Evolutionary conservation across 2,888 invertebrate species (phyloP).

Genomic region (Caenorhabditis becei): DNA sequence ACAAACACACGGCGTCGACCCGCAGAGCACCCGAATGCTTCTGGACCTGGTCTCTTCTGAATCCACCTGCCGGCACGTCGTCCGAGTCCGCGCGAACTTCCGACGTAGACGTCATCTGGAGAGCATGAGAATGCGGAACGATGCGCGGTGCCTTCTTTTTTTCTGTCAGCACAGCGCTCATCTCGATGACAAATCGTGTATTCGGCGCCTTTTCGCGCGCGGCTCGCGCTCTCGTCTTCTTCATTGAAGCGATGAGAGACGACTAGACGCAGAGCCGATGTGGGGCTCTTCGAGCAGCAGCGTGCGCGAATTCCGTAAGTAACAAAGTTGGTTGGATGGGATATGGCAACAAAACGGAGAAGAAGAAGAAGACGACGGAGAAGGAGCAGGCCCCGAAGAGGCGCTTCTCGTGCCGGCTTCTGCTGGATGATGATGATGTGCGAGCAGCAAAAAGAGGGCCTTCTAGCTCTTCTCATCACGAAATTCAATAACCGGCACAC

Average conservation of each 20-base stretch:
- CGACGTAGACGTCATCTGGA: neutral
- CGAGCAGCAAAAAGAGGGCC: slow-evolving; percentile 19
- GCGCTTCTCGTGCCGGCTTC: slow-evolving; percentile 20
- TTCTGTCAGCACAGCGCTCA: slow-evolving; percentile 46
- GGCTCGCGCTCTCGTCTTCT: slow-evolving; percentile 31
- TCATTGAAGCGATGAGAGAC: slow-evolving; percentile 29
- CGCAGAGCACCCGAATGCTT: neutral
- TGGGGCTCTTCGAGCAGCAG: slow-evolving; percentile 13
- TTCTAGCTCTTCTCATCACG: slow-evolving; percentile 27
- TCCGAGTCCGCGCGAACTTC: neutral
- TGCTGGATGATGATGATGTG: slow-evolving; percentile 26
- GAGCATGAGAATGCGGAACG: slow-evolving; percentile 5
- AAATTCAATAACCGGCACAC: slow-evolving; percentile 21
- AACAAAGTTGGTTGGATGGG: slow-evolving; percentile 44
- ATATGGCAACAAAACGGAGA: slow-evolving; percentile 45
- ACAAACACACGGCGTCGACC: neutral
- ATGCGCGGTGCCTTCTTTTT: neutral
- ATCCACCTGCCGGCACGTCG: neutral
- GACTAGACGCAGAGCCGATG: slow-evolving; percentile 9
- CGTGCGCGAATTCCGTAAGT: slow-evolving; percentile 42
- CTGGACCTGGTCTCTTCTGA: neutral
- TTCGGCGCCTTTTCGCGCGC: slow-evolving; percentile 49
- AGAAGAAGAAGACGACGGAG: slow-evolving; percentile 4
- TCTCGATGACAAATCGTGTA: slow-evolving; percentile 60
- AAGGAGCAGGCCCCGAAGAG: slow-evolving; percentile 9